phyloP scores from a whole-genome alignment of 2,797 vertebrate species.

The Microchirus variegatus region DNA sequence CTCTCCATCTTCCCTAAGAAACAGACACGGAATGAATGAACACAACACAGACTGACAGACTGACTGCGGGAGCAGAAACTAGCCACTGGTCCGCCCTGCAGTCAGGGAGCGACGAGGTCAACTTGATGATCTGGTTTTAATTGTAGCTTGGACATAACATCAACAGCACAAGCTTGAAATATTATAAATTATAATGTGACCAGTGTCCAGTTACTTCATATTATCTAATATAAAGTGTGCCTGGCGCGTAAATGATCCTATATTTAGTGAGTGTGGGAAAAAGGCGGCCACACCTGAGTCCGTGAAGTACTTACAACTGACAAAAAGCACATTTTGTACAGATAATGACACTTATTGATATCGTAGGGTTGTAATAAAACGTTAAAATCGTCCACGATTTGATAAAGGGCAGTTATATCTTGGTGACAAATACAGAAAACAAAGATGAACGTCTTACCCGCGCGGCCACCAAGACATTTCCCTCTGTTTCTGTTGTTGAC shows the following conservation, averaged over 20 bases:
- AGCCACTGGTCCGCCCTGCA: not conserved
- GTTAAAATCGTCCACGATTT: no score
- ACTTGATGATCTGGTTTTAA: slow-evolving; percentile 11
- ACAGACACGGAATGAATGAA: slow-evolving; percentile 8
- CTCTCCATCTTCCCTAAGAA: slow-evolving; percentile 89
- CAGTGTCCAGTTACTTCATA: no score
- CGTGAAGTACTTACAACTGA: not conserved
- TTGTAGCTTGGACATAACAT: not conserved
- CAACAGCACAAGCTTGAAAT: not conserved
- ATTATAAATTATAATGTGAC: no score
- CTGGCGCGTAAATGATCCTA: not conserved
- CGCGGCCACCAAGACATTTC: slow-evolving; percentile 83
- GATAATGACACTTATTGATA: not conserved
- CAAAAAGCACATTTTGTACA: not conserved
- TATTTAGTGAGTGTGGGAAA: slow-evolving; percentile 24
- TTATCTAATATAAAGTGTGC: no score
- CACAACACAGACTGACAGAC: not conserved
- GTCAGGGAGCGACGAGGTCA: not conserved
- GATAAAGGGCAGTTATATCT: no score
- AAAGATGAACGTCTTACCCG: slow-evolving; percentile 68
- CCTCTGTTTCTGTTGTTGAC: slow-evolving; percentile 55
- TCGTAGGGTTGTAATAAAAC: no score
- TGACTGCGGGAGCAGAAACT: not conserved
- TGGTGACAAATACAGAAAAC: no score
- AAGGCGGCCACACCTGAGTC: slow-evolving; percentile 30